Conservation (phyloP, 2,888 invertebrate species). For the Keiferia lycopersicella region DNA sequence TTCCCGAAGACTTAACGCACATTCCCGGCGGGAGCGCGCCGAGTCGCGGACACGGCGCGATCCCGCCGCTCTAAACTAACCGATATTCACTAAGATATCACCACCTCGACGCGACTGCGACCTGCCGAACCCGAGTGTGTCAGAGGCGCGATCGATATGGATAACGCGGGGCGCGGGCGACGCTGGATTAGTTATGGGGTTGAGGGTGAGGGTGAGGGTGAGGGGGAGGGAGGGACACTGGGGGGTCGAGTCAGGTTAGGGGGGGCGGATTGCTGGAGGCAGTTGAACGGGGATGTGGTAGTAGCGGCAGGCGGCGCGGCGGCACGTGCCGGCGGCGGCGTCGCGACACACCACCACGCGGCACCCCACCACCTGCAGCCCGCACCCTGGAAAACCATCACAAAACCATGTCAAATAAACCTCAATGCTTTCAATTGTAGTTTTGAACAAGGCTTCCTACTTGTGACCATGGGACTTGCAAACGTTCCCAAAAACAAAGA, state of each 20-base stretch:
- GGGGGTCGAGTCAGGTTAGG: constrained; percentile 59
- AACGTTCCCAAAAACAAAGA: too few species aligned
- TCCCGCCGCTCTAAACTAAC: constrained; percentile 57
- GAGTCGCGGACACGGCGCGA: constrained; percentile 39
- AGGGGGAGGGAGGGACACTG: constrained; percentile 24
- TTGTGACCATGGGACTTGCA: too few species aligned
- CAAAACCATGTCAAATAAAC: constrained; percentile 22
- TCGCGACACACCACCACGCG: constrained; percentile 98
- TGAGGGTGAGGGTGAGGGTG: constrained; percentile 33
- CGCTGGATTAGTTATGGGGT: constrained; percentile 41
- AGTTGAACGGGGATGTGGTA: constrained; percentile 97
- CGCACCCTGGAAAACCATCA: constrained; percentile 87
- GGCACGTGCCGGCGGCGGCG: constrained; percentile 96
- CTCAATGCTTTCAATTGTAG: not conserved
- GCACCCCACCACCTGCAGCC: constrained; percentile 97
- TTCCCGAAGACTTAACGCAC: constrained; percentile 60
- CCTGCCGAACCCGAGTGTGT: constrained; percentile 65
- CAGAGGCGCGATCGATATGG: constrained; percentile 70
- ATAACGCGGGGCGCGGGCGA: constrained; percentile 60
- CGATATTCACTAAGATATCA: constrained; percentile 65
- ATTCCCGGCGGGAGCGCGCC: constrained; percentile 46
- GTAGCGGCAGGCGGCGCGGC: constrained; percentile 97
- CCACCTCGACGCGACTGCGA: constrained; percentile 59
- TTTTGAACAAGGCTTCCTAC: too few species aligned
- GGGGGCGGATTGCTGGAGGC: constrained; percentile 87